Evolutionary conservation across 2,888 invertebrate species (phyloP), one percentile per base, ranked within the genome.

Genomic region (Phyto melanocephala): DNA sequence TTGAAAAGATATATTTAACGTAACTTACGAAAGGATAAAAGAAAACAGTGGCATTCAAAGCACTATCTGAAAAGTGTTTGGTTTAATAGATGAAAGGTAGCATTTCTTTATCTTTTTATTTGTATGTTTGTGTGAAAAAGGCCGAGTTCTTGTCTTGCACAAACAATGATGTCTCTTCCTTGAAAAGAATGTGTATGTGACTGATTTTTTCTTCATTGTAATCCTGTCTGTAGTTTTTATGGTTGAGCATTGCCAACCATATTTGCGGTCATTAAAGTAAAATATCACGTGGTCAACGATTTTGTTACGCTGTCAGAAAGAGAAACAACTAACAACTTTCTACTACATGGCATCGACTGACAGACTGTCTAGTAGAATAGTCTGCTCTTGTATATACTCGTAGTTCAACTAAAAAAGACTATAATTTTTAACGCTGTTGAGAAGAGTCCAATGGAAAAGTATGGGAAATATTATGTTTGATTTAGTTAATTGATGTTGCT

Each of bases 251-350:
- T 80, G 80, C 76, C 76, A 83, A 83, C 83, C 77, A 80, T 74
- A 79, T 78, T 82, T 82, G 82, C 86, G 88, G 88, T 88, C 87
- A 87, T 88, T 88, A 85, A 87, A 86, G 85, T 88, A 86, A 87
- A 89, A 87, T 88, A 86, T 87, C 88, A 88, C 88, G 88, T 88
- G 89, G 89, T 87, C 81, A 85, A 75, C 85, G 84, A 84, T 84
- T 86, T 85, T 85, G 85, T 84, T 85, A 84, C 84, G 84, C 82
- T 83, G 80, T 81, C 84, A 65, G 75, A 79, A 74, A 28, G 28
- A 71, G 47, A 13, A 67, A 65, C 20, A 62, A 78, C 22, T 24
- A 37, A 13, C 35, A 75, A 35, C 45, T 28, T 28, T 35, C 22
- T 24, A 0, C 45, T 28, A 45, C 1, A 13, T 45, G 37, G 52